Evolutionary conservation across 2,797 vertebrate species (phyloP), one percentile per base, ranked within the genome.

Genomic region (Rhinogobio ventralis): DNA sequence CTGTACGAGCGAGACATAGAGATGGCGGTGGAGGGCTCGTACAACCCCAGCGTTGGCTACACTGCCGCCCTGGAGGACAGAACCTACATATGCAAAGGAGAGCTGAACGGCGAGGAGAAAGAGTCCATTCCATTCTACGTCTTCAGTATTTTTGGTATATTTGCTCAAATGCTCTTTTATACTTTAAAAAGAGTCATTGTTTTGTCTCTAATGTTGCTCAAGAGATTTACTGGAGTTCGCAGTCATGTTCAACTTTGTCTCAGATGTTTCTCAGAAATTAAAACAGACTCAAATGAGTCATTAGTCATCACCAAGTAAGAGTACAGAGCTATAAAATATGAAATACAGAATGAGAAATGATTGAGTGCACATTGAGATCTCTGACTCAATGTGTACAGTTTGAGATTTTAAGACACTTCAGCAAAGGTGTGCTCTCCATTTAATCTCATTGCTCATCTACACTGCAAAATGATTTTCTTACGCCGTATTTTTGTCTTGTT

Each of bases 11-110:
- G 81, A 87, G 95, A 95, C 81, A 93, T 89, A 0, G 93, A 96
- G 2, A 88, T 87, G 20, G 93, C 93, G 0, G 87, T 97, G 78
- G 91, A 66, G 19, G 91, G 95, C 9, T 77, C 81, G 17, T 99
- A 99, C 46, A 90, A 94, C 42, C 95, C 95, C 36, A 95, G 94
- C 0, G 95, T 96, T 88, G 98, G 98, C 25, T 98, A 95, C 93
- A 96, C 90, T 51, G 97, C 96, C 0, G 77, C 67, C 51, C 95
- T 99, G 88, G 97, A 98, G 85, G 98, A 98, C 87, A 95, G 94
- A 83, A 94, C 93, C 49, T 99, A 98, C 2, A 91, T 95, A 90
- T 99, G 98, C 86, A 96, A 92, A 20, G 96, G 96, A 69, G 94
- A 94, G 1, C 88, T 96, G 55, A 93, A 95, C 20, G 97, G 96